Conservation (phyloP, 2,888 invertebrate genomes). For the Aleiodes leptofemur region DNA sequence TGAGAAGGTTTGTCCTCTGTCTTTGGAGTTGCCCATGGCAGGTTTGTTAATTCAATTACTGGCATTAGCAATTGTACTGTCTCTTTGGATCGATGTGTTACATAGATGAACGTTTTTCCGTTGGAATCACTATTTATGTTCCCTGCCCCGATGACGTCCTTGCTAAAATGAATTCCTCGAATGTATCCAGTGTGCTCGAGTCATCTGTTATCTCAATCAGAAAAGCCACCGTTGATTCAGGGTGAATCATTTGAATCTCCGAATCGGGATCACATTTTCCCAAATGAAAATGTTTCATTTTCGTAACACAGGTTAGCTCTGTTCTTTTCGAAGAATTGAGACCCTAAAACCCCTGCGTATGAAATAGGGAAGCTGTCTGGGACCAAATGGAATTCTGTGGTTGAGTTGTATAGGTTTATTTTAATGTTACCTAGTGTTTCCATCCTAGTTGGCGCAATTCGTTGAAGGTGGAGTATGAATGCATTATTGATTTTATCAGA, state of each 20-base stretch:
- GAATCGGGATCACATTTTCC: not conserved
- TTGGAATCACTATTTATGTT: not conserved
- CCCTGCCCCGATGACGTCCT: not conserved
- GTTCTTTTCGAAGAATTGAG: not conserved
- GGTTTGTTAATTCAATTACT: too few species aligned
- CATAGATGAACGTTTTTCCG: not conserved
- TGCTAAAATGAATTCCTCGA: not conserved
- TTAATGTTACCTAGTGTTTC: not conserved
- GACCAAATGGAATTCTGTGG: not conserved
- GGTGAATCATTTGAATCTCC: too few species aligned
- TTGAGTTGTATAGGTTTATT: not conserved
- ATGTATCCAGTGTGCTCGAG: not conserved
- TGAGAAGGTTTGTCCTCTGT: too few species aligned
- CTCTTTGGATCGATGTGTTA: too few species aligned
- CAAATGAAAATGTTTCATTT: not conserved
- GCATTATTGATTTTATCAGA: too few species aligned
- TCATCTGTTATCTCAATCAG: not conserved
- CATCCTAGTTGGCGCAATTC: too few species aligned
- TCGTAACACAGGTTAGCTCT: not conserved
- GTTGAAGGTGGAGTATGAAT: too few species aligned
- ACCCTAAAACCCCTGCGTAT: not conserved
- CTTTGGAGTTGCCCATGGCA: too few species aligned
- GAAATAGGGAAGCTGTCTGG: not conserved
- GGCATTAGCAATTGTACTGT: too few species aligned
- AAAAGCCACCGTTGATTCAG: too few species aligned